Conservation (phyloP, 2,888 invertebrate genomes). For the Stictocephala bisonia region DNA sequence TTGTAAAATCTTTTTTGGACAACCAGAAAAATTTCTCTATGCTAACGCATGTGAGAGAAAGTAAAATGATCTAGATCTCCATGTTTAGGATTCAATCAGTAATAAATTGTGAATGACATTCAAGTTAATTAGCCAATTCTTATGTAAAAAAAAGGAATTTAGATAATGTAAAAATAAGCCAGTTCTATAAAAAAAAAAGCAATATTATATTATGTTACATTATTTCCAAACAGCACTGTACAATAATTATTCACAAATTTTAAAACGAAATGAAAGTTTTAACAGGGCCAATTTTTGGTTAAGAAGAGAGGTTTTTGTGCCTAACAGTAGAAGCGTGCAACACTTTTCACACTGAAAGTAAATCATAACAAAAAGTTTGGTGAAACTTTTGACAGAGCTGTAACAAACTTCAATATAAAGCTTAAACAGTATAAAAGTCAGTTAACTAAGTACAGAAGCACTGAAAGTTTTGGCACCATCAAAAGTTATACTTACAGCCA, state of each 20-base stretch:
- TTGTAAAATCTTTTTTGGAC: too few relatives aligned
- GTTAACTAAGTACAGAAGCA: constrained; percentile 42
- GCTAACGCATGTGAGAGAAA: too few relatives aligned
- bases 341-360: constrained; percentile 16
- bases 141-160: too few relatives aligned
- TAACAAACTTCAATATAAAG: constrained; percentile 43
- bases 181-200: too few relatives aligned
- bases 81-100: too few relatives aligned
- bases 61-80: too few relatives aligned
- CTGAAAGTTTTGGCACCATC: constrained; percentile 25
- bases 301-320: neutral
- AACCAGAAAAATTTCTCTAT: too few relatives aligned
- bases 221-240: too few relatives aligned
- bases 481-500: constrained; percentile 1
- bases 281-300: neutral
- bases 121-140: too few relatives aligned
- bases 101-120: too few relatives aligned
- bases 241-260: neutral
- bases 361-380: constrained; percentile 16
- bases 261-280: neutral
- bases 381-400: constrained; percentile 17
- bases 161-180: too few relatives aligned
- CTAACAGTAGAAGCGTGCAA: neutral
- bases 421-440: constrained; percentile 47
- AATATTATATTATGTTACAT: too few relatives aligned